Evolutionary conservation across 2,797 vertebrate genomes (phyloP).

Genomic region (Prionace glauca): DNA sequence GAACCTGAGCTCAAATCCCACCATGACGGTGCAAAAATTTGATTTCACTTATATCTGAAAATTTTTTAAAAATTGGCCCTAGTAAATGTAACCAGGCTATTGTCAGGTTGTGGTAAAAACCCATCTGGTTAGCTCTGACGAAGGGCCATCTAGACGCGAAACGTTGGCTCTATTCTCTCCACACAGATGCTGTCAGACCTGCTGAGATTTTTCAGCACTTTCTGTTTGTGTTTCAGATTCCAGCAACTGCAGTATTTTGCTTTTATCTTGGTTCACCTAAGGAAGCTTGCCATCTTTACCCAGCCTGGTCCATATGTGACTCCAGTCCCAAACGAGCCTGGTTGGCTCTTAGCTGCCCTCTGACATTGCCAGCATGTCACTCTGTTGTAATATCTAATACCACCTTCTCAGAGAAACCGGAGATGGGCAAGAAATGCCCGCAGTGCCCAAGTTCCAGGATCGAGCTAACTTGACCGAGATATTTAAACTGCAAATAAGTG

Average conservation of each 20-base stretch:
- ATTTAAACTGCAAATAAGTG: not conserved
- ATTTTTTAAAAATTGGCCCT: not conserved
- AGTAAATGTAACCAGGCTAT: not conserved
- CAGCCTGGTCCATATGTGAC: not conserved
- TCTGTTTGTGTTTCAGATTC: too few species aligned
- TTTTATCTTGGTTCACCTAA: not conserved
- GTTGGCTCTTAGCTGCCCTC: not conserved
- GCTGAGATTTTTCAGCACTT: too few species aligned
- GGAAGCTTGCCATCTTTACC: not conserved
- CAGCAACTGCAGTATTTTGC: too few species aligned
- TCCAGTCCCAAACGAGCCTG: not conserved
- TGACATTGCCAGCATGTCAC: not conserved
- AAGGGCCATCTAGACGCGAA: too few species aligned
- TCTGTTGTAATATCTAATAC: not conserved
- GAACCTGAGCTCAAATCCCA: not conserved
- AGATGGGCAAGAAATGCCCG: not conserved
- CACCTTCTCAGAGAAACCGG: not conserved
- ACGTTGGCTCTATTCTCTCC: too few species aligned
- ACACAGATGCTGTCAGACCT: too few species aligned
- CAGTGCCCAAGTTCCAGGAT: not conserved
- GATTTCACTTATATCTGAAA: not conserved
- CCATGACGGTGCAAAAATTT: not conserved
- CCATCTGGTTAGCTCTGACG: not conserved
- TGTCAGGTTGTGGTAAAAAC: not conserved
- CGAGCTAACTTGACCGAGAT: not conserved